Base-by-base conservation (phyloP, 2,113 vertebrate genomes). In the Rousettus leschenaultii region DNA sequence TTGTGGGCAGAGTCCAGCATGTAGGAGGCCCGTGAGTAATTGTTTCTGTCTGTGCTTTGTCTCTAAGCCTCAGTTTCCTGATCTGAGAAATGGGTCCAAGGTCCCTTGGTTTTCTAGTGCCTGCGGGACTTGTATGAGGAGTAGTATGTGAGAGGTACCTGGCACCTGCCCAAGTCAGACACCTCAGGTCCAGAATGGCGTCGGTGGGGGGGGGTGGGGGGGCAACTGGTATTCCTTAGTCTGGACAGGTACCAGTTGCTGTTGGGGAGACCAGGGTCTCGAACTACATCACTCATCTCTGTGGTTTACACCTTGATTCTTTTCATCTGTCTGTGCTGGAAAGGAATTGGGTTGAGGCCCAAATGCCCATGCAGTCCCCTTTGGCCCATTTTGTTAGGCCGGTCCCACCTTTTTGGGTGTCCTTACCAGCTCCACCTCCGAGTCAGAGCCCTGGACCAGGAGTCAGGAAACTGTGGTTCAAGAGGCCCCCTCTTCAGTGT, bases 21-120 rank as follows among this genome's bases (percentile, higher is more conserved):
- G 28, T 21, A 2, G 33, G 57, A 78, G 57, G 30, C 57, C 65
- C 0, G 0, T 1, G 33, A 3, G 0, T 33, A 3, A 16, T 43
- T 19, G 9, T 59, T 22, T 90, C 71, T 22, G 4, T 16, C 35
- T 28, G 9, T 10, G 26, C 21, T 45, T 75, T 78, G 57, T 94
- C 55, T 63, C 28, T 6, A 30, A 78, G 84, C 26, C 43, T 83
- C 21, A 4, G 66, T 63, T 65, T 95, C 18, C 30, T 53, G 35
- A 65, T 53, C 43, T 92, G 84, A 87, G 68, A 53, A 89, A 35
- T 38, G 38, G 79, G 30, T 63, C 22, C 6, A 12, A 71, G 38
- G 21, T 3, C 21, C 33, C 48, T 66, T 12, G 33, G 11, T 85
- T 86, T 77, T 78, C 28, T 73, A 9, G 6, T n/a, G 40, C 10